These are phyloP conservation scores for Anoplophora glabripennis DNA, from an alignment of 1,140 invertebrate species.

Conservation along the genomic window DNA sequence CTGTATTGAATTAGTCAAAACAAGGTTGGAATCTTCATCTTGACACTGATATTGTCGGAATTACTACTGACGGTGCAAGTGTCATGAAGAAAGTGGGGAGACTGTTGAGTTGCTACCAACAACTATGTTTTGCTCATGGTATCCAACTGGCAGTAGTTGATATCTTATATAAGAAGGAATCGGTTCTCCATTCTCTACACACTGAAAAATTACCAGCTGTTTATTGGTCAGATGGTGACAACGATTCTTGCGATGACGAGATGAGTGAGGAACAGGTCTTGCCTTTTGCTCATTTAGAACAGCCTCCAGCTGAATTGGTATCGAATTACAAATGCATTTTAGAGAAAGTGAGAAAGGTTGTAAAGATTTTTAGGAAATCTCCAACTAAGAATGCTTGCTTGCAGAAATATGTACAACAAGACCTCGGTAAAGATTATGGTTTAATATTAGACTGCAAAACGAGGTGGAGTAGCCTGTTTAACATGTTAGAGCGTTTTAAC, in stretches of 20 bases:
- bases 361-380: neutral
- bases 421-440: too few relatives aligned
- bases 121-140: too few relatives aligned
- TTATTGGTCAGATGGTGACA: neutral
- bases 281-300: neutral
- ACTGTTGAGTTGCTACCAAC: neutral
- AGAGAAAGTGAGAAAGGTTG: neutral
- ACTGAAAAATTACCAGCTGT: neutral
- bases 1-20: too few relatives aligned
- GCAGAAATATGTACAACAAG: too few relatives aligned
- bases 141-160: neutral
- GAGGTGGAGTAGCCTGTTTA: too few relatives aligned
- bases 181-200: neutral
- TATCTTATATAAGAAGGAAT: neutral
- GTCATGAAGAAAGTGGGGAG: too few relatives aligned
- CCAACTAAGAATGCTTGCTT: too few relatives aligned
- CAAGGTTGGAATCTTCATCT: too few relatives aligned
- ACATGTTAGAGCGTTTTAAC: too few relatives aligned
- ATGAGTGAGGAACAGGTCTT: neutral
- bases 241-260: neutral
- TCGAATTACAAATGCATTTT: neutral
- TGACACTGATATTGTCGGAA: too few relatives aligned
- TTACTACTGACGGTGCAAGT: too few relatives aligned
- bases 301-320: neutral
- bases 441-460: too few relatives aligned